These are phyloP conservation scores for Bettongia penicillata DNA, from an alignment of 2,113 vertebrate species.

Conservation along the genomic window DNA sequence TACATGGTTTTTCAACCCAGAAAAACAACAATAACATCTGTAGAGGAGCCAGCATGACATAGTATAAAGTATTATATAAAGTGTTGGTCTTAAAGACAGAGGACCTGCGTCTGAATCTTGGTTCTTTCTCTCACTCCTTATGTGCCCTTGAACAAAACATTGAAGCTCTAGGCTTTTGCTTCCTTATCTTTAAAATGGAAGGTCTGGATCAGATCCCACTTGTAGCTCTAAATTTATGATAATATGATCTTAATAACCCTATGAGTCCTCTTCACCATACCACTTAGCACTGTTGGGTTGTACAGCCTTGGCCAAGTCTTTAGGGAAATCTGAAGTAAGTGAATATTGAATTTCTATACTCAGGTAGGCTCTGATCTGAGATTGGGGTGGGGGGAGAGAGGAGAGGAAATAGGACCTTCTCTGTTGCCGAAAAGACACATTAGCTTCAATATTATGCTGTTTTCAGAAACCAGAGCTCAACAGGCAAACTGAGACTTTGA, in stretches of 20 bases:
- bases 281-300: background rate
- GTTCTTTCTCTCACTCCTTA: too few relatives aligned
- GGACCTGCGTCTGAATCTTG: too few relatives aligned
- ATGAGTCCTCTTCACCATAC: background rate
- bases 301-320: background rate
- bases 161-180: too few relatives aligned
- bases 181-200: too few relatives aligned
- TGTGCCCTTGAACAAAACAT: too few relatives aligned
- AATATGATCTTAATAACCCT: background rate
- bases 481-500: background rate
- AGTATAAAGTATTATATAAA: too few relatives aligned
- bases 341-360: background rate
- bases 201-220: too few relatives aligned
- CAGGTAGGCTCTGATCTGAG: background rate
- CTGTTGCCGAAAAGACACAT: background rate
- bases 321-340: background rate
- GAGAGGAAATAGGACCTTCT: background rate
- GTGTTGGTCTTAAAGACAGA: too few relatives aligned
- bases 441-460: background rate
- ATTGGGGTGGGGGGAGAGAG: too few relatives aligned
- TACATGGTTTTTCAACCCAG: too few relatives aligned
- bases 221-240: background rate
- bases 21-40: too few relatives aligned
- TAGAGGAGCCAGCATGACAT: too few relatives aligned
- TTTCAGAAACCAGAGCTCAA: background rate